phyloP scores from a whole-genome alignment of 2,888 invertebrate species.

The Caenorhabditis becei region DNA sequence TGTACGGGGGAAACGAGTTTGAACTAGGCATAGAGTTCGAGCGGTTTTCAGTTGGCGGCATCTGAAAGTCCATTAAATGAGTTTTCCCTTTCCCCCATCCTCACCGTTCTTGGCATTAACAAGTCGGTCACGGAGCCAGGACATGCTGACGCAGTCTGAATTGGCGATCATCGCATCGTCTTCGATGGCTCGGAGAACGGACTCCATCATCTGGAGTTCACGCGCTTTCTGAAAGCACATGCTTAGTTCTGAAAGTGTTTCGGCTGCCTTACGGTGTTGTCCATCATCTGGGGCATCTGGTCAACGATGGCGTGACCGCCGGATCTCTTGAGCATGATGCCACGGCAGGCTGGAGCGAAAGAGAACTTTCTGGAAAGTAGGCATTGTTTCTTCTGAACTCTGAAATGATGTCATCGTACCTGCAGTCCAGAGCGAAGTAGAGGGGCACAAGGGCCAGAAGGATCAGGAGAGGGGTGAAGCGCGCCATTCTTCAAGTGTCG shows the following conservation, averaged over 20 bases:
- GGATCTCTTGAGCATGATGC: conserved; percentile 74
- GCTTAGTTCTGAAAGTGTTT: neutral
- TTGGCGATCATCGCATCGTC: conserved; percentile 57
- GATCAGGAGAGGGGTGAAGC: conserved; percentile 58
- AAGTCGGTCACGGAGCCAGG: conserved; percentile 52
- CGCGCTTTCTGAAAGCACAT: conserved; percentile 35
- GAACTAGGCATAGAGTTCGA: conserved; percentile 9
- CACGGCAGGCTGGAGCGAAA: conserved; percentile 76
- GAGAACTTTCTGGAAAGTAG: conserved; percentile 74
- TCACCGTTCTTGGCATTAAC: conserved; percentile 48
- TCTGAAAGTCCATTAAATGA: conserved; percentile 17
- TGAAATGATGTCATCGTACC: conserved; percentile 32
- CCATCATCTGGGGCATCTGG: conserved; percentile 23
- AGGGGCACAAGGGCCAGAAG: conserved; percentile 66
- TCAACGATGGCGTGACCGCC: conserved; percentile 51
- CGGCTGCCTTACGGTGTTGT: conserved; percentile 23
- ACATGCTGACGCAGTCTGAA: conserved; percentile 55
- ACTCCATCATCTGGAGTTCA: conserved; percentile 44
- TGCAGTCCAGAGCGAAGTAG: conserved; percentile 63
- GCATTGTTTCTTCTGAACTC: neutral
- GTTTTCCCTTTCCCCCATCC: neutral
- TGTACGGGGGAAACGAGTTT: neutral
- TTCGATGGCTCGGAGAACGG: conserved; percentile 46
- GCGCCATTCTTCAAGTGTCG: conserved; percentile 58
- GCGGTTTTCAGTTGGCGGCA: conserved; percentile 37